Conservation (phyloP, 2,888 invertebrate species). For the Strigamia maritima region DNA sequence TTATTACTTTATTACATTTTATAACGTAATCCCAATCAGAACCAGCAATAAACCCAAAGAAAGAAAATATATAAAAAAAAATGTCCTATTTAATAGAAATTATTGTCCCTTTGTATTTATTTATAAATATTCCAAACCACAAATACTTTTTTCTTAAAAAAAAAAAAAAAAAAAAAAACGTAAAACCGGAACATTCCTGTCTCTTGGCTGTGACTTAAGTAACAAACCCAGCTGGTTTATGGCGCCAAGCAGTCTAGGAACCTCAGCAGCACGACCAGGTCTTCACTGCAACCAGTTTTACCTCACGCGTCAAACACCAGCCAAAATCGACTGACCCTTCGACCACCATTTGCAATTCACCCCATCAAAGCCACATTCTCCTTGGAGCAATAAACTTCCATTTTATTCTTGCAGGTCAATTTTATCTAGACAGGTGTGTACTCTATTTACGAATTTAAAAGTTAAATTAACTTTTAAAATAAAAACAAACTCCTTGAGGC, state of each 20-base stretch:
- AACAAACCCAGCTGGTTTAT: slow-evolving; percentile 2
- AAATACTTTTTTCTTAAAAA: too few species aligned
- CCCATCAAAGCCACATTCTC: slow-evolving; percentile 10
- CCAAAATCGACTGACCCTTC: slow-evolving; percentile 13
- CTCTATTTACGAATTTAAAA: neutral
- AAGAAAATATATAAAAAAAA: neutral
- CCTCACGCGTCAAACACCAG: slow-evolving; percentile 1
- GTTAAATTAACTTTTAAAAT: neutral
- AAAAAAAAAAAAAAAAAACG: neutral
- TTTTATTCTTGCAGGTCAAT: slow-evolving; percentile 5
- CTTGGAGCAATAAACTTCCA: slow-evolving; percentile 5
- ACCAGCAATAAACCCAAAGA: neutral
- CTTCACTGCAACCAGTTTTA: neutral
- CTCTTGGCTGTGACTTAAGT: neutral
- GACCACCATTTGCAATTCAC: slow-evolving; percentile 28
- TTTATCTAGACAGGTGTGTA: neutral
- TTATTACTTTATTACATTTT: neutral
- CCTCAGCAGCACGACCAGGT: neutral
- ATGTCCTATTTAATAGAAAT: too few species aligned
- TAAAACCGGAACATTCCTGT: neutral
- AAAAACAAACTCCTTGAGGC: neutral
- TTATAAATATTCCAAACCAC: too few species aligned
- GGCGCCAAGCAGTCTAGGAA: slow-evolving; percentile 15
- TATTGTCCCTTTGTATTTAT: too few species aligned
- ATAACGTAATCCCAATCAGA: neutral